A percentile compares a stretch with the other conserved stretches of the same genome.
These are phyloP conservation scores for Lasiommata megera DNA, from an alignment of 2,888 invertebrate species.

Conservation along the genomic window DNA sequence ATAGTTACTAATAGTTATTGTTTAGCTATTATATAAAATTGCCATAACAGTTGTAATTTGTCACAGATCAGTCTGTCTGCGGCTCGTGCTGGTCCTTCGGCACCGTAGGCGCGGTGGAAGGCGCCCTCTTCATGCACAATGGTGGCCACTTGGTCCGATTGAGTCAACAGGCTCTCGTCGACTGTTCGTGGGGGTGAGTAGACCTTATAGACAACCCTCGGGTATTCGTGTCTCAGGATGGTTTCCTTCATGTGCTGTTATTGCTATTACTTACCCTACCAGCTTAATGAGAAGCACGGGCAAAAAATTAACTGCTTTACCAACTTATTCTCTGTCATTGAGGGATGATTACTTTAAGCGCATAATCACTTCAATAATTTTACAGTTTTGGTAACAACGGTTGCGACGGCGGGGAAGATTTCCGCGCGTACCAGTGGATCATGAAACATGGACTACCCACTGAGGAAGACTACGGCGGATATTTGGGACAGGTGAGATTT, in stretches of 20 bases:
- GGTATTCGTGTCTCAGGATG: too few relatives aligned
- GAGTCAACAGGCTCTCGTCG: slow-evolving; percentile 96
- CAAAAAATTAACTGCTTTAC: too few relatives aligned
- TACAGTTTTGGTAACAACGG: slow-evolving; percentile 94
- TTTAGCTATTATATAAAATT: too few relatives aligned
- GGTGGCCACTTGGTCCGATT: slow-evolving; percentile 90
- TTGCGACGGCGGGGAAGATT: slow-evolving; percentile 99
- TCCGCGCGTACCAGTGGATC: slow-evolving; percentile 95
- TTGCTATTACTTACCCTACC: too few relatives aligned
- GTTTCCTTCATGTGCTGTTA: too few relatives aligned
- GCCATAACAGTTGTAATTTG: background rate
- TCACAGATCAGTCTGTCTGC: slow-evolving; percentile 95
- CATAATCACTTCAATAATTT: slow-evolving; percentile 2
- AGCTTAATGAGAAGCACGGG: too few relatives aligned
- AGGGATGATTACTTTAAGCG: too few relatives aligned
- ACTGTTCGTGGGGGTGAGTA: slow-evolving; percentile 95
- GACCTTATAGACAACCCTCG: too few relatives aligned
- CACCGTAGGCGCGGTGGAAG: slow-evolving; percentile 95
- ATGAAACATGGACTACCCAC: slow-evolving; percentile 92
- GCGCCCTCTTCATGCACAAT: slow-evolving; percentile 92
- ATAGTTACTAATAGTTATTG: too few relatives aligned
- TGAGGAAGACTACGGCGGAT: slow-evolving; percentile 95
- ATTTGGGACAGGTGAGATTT: slow-evolving; percentile 90
- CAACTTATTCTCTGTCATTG: too few relatives aligned
- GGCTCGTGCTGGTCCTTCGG: slow-evolving; percentile 99